A percentile compares a stretch with the other conserved stretches of the same genome.
Evolutionary conservation across 1,140 invertebrate species (phyloP).

Genomic region (Zaprionus ornatus): DNA sequence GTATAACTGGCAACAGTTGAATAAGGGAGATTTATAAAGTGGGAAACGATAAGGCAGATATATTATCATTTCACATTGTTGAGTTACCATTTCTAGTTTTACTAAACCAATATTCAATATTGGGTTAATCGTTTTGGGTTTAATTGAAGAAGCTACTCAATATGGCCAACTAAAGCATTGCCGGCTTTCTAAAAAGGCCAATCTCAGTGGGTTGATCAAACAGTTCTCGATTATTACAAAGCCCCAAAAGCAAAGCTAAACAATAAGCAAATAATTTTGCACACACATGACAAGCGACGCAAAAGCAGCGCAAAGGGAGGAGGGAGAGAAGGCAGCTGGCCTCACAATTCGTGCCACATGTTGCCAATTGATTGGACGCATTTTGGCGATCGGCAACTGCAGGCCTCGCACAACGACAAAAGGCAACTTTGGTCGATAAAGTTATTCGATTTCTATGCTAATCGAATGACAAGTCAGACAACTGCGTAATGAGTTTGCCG

Average conservation of each 20-base stretch:
- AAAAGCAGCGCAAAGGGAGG: constrained; percentile 24
- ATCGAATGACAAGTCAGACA: constrained; percentile 52
- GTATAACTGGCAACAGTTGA: neutral
- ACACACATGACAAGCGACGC: constrained; percentile 73
- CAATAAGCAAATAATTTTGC: constrained; percentile 79
- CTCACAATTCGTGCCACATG: constrained; percentile 38
- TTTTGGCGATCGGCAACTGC: constrained; percentile 37
- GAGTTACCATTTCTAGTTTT: neutral
- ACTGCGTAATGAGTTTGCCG: constrained; percentile 67
- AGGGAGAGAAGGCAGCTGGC: constrained; percentile 18
- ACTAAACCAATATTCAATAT: neutral
- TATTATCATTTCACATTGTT: neutral
- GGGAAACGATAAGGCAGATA: neutral
- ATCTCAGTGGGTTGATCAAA: constrained; percentile 57
- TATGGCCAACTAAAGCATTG: neutral
- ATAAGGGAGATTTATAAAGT: neutral
- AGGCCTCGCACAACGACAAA: neutral
- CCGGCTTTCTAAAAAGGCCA: neutral
- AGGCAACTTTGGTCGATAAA: constrained; percentile 25
- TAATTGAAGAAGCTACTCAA: neutral
- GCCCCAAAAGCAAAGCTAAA: constrained; percentile 62
- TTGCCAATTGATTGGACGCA: constrained; percentile 44
- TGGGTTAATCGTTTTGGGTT: neutral
- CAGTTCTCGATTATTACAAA: constrained; percentile 19
- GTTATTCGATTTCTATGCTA: constrained; percentile 73